Conservation (phyloP, 2,888 invertebrate genomes). For the Chirona hameri region DNA sequence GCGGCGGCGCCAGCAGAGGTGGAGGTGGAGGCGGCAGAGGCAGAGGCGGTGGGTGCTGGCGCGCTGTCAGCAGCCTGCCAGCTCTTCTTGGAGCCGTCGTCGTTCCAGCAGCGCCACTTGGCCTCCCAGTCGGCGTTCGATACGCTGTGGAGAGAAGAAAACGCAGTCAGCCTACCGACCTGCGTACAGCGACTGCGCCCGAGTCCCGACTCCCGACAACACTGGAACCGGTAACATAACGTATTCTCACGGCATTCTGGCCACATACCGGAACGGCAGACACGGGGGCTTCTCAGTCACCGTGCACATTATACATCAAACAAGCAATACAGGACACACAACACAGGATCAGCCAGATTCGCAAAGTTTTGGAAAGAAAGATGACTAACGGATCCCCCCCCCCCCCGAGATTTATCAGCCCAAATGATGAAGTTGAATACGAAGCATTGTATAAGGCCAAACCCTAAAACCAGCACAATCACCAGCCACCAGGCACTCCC, state of each 20-base stretch:
- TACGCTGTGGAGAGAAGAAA: neutral
- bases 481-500: no score
- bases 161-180: neutral
- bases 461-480: no score
- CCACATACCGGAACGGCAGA: neutral
- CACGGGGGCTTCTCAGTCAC: no score
- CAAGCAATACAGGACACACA: no score
- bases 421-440: no score
- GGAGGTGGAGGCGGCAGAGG: no score
- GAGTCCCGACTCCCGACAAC: neutral
- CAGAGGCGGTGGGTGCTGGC: neutral
- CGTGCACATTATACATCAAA: no score
- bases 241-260: neutral
- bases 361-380: no score
- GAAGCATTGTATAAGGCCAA: no score
- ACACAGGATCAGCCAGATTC: no score
- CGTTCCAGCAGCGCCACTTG: constrained; percentile 26
- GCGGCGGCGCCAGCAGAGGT: neutral
- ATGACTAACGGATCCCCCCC: no score
- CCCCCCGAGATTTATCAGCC: no score
- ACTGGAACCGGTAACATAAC: neutral
- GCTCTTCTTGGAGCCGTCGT: constrained; percentile 5
- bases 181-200: neutral
- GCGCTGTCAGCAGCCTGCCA: neutral
- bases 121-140: neutral